phyloP scores from a whole-genome alignment of 2,113 vertebrate genomes.

The Myotis yumanensis region DNA sequence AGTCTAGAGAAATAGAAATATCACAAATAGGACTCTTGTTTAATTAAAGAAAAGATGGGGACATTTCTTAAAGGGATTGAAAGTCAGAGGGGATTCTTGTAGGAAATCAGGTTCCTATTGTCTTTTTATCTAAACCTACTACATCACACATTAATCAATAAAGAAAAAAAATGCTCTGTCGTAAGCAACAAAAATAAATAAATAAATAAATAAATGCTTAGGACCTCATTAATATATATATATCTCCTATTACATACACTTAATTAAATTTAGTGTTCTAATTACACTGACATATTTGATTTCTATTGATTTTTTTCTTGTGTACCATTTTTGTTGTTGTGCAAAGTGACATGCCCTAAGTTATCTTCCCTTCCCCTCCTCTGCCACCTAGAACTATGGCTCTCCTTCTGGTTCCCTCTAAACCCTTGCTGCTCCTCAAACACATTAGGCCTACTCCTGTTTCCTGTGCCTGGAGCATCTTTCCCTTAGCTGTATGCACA shows the following conservation, averaged over 20 bases:
- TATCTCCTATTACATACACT: not conserved
- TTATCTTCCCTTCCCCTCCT: not conserved
- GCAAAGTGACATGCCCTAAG: not conserved
- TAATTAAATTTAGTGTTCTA: not conserved
- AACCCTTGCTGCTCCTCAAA: not conserved
- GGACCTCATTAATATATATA: too few relatives aligned
- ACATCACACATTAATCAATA: too few relatives aligned
- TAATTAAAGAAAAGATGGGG: slow-evolving; percentile 28
- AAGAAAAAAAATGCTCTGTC: too few relatives aligned
- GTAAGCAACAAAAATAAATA: too few relatives aligned
- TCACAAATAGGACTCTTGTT: slow-evolving; percentile 8
- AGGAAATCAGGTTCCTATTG: not conserved
- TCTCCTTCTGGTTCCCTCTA: not conserved
- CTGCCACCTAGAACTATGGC: not conserved
- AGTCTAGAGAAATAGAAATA: slow-evolving; percentile 14
- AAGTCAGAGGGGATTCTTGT: not conserved
- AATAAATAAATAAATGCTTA: too few relatives aligned
- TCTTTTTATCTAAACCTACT: not conserved
- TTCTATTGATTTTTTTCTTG: not conserved
- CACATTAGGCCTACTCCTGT: not conserved
- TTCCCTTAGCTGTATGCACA: not conserved
- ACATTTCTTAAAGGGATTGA: not conserved
- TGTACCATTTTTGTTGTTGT: not conserved
- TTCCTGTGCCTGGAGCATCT: not conserved
- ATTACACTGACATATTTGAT: not conserved